Evolutionary conservation across 2,797 vertebrate species (phyloP).

Genomic region (Spheniscus humboldti): DNA sequence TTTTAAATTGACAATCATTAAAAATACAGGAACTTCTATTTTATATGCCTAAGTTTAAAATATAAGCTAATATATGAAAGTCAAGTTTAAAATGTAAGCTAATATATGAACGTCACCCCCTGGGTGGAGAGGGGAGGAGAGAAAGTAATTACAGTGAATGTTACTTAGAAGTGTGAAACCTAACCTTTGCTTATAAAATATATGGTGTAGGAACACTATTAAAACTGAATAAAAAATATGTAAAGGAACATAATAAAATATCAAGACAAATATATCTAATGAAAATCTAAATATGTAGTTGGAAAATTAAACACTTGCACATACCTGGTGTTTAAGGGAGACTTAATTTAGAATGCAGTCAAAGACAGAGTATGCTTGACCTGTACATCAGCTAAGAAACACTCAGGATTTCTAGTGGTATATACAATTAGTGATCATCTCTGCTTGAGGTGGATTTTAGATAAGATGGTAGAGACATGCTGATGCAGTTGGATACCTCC

Average conservation of each 20-base stretch:
- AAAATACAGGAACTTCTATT: background rate
- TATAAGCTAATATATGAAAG: background rate
- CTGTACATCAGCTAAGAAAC: background rate
- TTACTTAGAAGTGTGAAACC: background rate
- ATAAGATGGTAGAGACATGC: background rate
- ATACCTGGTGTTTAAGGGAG: background rate
- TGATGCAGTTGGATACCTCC: background rate
- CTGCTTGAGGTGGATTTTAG: background rate
- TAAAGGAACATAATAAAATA: background rate
- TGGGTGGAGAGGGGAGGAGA: background rate
- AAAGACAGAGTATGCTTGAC: background rate
- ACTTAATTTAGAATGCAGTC: background rate
- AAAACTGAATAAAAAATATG: background rate
- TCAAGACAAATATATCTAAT: background rate
- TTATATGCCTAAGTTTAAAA: background rate
- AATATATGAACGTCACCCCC: background rate
- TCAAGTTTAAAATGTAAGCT: background rate
- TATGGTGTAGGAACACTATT: background rate
- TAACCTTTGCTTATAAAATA: background rate
- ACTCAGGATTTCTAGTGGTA: background rate
- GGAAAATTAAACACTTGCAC: background rate
- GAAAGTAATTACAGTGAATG: background rate
- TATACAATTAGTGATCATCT: fast-evolving
- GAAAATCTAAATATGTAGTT: background rate
- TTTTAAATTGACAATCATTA: background rate